phyloP scores from a whole-genome alignment of 2,797 vertebrate species.

The Meriones psammophilus region DNA sequence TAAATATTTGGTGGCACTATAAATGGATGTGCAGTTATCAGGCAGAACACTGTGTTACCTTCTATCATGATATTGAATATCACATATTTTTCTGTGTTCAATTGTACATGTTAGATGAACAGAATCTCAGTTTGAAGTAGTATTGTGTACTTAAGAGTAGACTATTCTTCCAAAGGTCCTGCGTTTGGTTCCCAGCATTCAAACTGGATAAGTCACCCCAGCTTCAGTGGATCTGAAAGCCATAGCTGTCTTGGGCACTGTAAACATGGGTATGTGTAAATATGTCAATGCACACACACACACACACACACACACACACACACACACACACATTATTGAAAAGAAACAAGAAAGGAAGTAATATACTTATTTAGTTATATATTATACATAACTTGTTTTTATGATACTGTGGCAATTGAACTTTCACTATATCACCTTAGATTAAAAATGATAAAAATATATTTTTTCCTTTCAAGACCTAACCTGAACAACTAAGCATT shows the following conservation, averaged over 20 bases:
- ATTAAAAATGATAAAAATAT: slow-evolving; percentile 16
- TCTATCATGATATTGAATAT: not conserved
- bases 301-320: not conserved
- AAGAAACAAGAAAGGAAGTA: not conserved
- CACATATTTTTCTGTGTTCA: not conserved
- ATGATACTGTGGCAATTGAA: not conserved
- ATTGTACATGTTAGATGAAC: not conserved
- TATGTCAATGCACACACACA: not conserved
- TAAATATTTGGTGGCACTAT: not conserved
- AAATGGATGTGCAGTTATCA: not conserved
- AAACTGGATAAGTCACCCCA: not conserved
- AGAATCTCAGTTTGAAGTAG: not conserved
- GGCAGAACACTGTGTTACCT: not conserved
- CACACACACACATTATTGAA: not conserved
- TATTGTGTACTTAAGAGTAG: too few species aligned
- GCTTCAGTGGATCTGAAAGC: not conserved
- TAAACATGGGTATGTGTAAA: not conserved
- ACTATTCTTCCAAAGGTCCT: not conserved
- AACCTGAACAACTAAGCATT: not conserved
- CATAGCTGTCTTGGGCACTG: too few species aligned
- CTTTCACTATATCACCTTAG: not conserved
- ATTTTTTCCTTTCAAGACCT: not conserved
- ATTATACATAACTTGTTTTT: not conserved
- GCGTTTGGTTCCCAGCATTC: not conserved
- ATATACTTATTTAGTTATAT: not conserved